Base-by-base conservation (phyloP, 1,140 invertebrate genomes). In the Phymorhynchus buccinoides region DNA sequence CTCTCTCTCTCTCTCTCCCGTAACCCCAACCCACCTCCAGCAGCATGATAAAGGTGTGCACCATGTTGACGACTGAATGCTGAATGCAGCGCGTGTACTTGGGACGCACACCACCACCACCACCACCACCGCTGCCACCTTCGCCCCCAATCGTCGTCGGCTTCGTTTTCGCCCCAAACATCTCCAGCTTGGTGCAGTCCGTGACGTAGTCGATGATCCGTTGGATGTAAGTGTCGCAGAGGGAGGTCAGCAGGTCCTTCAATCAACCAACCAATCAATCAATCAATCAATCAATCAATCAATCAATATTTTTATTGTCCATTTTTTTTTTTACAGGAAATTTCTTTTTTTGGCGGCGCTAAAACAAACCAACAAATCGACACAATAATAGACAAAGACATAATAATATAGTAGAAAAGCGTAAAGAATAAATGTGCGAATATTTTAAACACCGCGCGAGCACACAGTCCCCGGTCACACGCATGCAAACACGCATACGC, bases 171-270 rank as follows among this genome's bases (percentile, higher is more conserved):
- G 68, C 84, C 6, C 86, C 89, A 39, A 91, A 86, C 86, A 92
- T 91, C 75, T 89, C 89, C 3, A 91, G 91, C 77, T 89, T 89
- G 37, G 91, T 92, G 81, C 89, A 90, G 32, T 89, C 80, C 7
- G 79, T 84, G 73, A 93, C 66, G 84, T 90, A 91, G 81, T 91
- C 89, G 48, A 93, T 86, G n/a, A 91, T 86, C 75, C 88, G 90
- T 79, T 91, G 88, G 22, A 93, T 86, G 85, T 93, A 93, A 30
- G 89, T 88, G 84, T 93, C 90, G 89, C 91, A 90, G 84, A 93
- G 89, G 30, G 86, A 88, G 83, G 37, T 68, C 39, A 89, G 71
- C 52, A 89, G 37, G 52, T 88, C 86, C n/a, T n/a, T n/a, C n/a
- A n/a, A n/a, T n/a, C n/a, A 32, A 73, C n/a, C n/a, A n/a, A n/a